Conservation (phyloP, 2,888 invertebrate species). For the Elmis aenea region DNA sequence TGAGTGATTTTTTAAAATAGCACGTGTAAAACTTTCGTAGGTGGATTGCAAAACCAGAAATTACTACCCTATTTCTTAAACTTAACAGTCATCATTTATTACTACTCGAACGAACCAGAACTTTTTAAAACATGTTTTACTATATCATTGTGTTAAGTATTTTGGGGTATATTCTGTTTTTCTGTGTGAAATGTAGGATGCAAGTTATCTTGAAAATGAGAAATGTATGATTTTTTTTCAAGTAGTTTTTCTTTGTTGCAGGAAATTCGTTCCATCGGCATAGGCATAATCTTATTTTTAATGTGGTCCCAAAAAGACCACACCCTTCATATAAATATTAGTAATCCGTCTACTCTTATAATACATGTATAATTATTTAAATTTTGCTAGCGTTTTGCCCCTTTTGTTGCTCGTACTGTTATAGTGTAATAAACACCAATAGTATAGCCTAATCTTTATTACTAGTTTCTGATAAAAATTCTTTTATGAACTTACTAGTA, state of each 20-base stretch:
- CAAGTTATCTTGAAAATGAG: neutral
- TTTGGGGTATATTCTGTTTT: no score
- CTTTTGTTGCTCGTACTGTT: constrained; percentile 15
- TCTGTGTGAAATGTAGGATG: no score
- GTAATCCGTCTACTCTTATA: constrained; percentile 26
- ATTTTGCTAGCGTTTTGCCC: constrained; percentile 9
- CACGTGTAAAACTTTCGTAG: no score
- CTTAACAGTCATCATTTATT: no score
- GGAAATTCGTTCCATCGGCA: constrained; percentile 12
- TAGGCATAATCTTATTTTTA: constrained; percentile 11
- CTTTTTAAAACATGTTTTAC: no score
- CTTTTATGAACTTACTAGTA: constrained; percentile 15
- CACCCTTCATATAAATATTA: constrained; percentile 19
- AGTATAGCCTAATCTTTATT: constrained; percentile 18
- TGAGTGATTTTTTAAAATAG: no score
- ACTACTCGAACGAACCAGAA: no score
- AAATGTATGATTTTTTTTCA: neutral
- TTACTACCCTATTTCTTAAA: no score
- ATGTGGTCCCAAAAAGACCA: constrained; percentile 10
- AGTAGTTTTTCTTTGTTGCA: constrained; percentile 3
- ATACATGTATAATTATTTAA: constrained; percentile 18
- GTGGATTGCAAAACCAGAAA: no score
- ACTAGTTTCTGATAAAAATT: constrained; percentile 10
- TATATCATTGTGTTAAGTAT: no score
- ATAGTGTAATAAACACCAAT: constrained; percentile 25